Conservation (phyloP, 2,888 invertebrate species). For the Augiades crinisus region DNA sequence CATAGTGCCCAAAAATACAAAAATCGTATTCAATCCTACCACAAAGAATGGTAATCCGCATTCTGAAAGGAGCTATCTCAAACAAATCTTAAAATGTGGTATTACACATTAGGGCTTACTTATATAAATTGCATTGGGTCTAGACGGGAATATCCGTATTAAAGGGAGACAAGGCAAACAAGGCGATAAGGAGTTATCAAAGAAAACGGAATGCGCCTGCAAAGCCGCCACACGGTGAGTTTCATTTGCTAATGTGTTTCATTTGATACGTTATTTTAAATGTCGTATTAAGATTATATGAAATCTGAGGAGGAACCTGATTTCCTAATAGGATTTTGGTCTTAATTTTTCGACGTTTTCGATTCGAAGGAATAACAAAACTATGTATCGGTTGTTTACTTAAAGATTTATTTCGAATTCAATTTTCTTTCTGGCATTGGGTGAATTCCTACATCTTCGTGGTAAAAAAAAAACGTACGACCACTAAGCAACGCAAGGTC, state of each 20-base stretch:
- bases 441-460: too few species aligned
- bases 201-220: slow-evolving; percentile 31
- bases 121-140: slow-evolving; percentile 24
- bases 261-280: slow-evolving; percentile 9
- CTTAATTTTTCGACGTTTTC: too few species aligned
- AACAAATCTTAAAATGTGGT: slow-evolving; percentile 2
- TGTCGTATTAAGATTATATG: too few species aligned
- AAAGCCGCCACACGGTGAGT: slow-evolving; percentile 3
- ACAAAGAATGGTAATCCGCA: not conserved
- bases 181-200: slow-evolving; percentile 59
- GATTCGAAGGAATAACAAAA: too few species aligned
- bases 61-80: not conserved
- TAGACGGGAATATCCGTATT: slow-evolving; percentile 21
- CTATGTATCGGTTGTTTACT: too few species aligned
- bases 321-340: too few species aligned
- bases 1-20: too few species aligned
- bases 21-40: not conserved
- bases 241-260: slow-evolving; percentile 17
- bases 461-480: too few species aligned
- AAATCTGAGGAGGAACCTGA: too few species aligned
- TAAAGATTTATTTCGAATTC: too few species aligned
- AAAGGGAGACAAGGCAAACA: slow-evolving; percentile 11
- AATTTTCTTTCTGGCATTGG: too few species aligned
- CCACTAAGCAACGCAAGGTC: too few species aligned
- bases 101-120: slow-evolving; percentile 16